Evolutionary conservation across 2,888 invertebrate genomes (phyloP).

Genomic region (Noctua janthina): DNA sequence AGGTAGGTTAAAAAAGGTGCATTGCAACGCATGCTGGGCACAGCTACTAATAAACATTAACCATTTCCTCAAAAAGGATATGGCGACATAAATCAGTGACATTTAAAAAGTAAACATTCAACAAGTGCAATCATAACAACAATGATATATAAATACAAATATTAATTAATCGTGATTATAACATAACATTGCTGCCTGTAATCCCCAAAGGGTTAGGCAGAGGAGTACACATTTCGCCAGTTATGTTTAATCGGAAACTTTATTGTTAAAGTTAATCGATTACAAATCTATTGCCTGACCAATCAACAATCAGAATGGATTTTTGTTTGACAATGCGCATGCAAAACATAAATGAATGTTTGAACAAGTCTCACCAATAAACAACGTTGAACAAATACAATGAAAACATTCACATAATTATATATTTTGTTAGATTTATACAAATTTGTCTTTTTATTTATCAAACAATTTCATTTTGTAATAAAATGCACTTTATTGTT

Average conservation of each 20-base stretch:
- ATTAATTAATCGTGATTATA: background rate
- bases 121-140: conserved; percentile 54
- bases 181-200: background rate
- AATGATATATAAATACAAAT: conserved; percentile 25
- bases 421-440: conserved; percentile 57
- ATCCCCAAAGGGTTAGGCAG: background rate
- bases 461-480: conserved; percentile 60
- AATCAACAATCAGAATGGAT: background rate
- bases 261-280: conserved; percentile 8
- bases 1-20: no score
- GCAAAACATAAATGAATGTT: background rate
- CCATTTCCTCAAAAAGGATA: conserved; percentile 31
- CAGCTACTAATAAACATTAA: background rate
- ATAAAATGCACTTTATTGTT: conserved; percentile 62
- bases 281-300: conserved; percentile 8
- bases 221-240: background rate
- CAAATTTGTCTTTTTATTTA: conserved; percentile 71
- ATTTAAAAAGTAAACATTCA: conserved; percentile 51
- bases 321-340: conserved; percentile 13
- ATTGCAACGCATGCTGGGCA: no score
- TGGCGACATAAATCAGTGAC: conserved; percentile 10
- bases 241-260: background rate
- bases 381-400: conserved; percentile 53
- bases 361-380: conserved; percentile 30
- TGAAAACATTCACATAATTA: conserved; percentile 57